Conservation (phyloP, 2,888 invertebrate species). For the Macrophya annulata region DNA sequence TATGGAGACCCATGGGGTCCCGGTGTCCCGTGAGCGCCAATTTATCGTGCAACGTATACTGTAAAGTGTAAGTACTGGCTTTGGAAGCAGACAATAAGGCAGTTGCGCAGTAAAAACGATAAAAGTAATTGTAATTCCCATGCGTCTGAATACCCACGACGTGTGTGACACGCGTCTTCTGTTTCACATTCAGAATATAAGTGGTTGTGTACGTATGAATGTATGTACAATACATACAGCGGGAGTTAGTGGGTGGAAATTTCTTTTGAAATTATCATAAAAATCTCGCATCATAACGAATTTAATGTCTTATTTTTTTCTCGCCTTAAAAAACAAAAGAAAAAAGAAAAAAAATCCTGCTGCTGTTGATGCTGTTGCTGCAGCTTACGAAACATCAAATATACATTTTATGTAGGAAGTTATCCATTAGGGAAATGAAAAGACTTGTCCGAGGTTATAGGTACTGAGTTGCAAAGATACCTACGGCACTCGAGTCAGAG, state of each 20-base stretch:
- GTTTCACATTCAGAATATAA: not conserved
- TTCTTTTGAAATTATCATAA: slow-evolving; percentile 54
- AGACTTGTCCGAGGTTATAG: not conserved
- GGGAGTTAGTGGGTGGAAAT: not conserved
- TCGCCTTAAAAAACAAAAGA: not conserved
- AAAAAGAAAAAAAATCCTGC: too few species aligned
- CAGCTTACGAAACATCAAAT: slow-evolving; percentile 18
- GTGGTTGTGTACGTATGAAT: not conserved
- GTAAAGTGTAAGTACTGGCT: slow-evolving; percentile 45
- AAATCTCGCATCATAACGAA: slow-evolving; percentile 13
- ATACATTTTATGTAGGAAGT: slow-evolving; percentile 15
- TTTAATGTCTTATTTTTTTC: slow-evolving; percentile 38
- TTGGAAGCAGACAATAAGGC: slow-evolving; percentile 28
- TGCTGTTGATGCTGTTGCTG: not conserved
- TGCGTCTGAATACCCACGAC: slow-evolving; percentile 31
- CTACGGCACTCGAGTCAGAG: not conserved
- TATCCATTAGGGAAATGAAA: slow-evolving; percentile 12
- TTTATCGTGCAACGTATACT: slow-evolving; percentile 39
- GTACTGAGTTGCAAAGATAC: too few species aligned
- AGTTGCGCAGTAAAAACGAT: slow-evolving; percentile 31
- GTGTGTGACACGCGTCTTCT: slow-evolving; percentile 47
- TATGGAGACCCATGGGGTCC: slow-evolving; percentile 41
- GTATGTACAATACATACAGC: too few species aligned
- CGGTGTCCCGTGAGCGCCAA: slow-evolving; percentile 47
- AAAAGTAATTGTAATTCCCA: slow-evolving; percentile 51